phyloP scores from a whole-genome alignment of 1,140 invertebrate genomes.

The Zaprionus taronus region DNA sequence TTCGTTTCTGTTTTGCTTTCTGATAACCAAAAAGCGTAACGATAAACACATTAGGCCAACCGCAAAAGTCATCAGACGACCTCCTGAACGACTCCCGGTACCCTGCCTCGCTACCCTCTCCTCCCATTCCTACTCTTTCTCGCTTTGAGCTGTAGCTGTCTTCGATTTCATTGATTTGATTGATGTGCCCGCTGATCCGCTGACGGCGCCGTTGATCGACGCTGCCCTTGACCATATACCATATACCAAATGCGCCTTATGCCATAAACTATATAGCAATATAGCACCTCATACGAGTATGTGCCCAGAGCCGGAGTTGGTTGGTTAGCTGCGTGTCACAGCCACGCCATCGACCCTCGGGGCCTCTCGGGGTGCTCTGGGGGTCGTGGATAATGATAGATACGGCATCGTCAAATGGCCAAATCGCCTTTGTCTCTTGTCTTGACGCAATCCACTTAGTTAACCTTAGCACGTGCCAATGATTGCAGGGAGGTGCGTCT shows the following conservation, averaged over 20 bases:
- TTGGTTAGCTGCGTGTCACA: slow-evolving; percentile 53
- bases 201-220: slow-evolving; percentile 50
- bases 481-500: slow-evolving; percentile 71
- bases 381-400: slow-evolving; percentile 67
- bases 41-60: slow-evolving; percentile 63
- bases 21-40: slow-evolving; percentile 43
- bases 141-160: slow-evolving; percentile 54
- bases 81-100: slow-evolving; percentile 13
- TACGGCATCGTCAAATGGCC: slow-evolving; percentile 39
- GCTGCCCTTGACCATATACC: slow-evolving; percentile 71
- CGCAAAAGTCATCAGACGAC: slow-evolving; percentile 60
- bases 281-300: slow-evolving; percentile 15
- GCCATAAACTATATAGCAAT: slow-evolving; percentile 40
- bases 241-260: slow-evolving; percentile 30
- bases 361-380: slow-evolving; percentile 24
- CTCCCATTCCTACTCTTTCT: neutral
- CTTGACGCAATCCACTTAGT: slow-evolving; percentile 44
- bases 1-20: slow-evolving; percentile 32
- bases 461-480: slow-evolving; percentile 76
- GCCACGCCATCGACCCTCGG: slow-evolving; percentile 73
- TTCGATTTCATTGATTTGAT: slow-evolving; percentile 79
- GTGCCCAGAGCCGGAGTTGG: slow-evolving; percentile 22
- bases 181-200: slow-evolving; percentile 75
- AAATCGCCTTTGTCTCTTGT: slow-evolving; percentile 58
- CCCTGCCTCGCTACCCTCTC: neutral